Evolutionary conservation across 2,888 invertebrate species (phyloP), one percentile per base, ranked within the genome.

Genomic region (Ypsolopha sequella): DNA sequence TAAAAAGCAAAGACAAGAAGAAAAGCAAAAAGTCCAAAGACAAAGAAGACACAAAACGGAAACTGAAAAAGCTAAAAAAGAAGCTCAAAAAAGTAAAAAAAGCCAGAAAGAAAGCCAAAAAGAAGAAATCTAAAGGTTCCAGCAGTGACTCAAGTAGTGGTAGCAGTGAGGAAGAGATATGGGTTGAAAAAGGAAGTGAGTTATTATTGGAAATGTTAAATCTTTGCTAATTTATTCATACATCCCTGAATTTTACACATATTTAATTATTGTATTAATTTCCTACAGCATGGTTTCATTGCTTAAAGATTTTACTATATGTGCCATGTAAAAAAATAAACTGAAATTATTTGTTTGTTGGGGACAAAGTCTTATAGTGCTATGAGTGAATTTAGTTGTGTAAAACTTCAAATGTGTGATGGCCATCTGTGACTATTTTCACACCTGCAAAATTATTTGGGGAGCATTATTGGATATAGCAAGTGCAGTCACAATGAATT

Each of bases 161-260:
- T 0, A 67, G 61, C 50, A 76, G 77, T 9, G 82, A 76, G 34
- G 87, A 87, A 54, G 92, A 91, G 53, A 73, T 89, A 52, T 93
- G 93, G 93, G 88, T 93, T 1, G 93, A 93, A 65, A 92, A 91
- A 78, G 88, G 88, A 60, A 78, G 76, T 87, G 62, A 74, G 79
- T 71, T 13, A 7, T 35, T 24, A 14, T 34, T 8, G 13, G 10
- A 24, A 45, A 13, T 9, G 2, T 43, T 7, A 9, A 9, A 13
- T 14, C 7, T 44, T 13, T 24, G 6, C 13, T 13, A 6, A 9
- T 39, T 39, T 24, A 24, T 24, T 24, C 24, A 24, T 24, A 3
- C 24, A 24, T 24, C 24, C 2, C 24, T 24, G 24, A 24, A 24
- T 24, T 24, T 24, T 24, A 24, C 4, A 24, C 24, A 2, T 24